Evolutionary conservation across 2,113 vertebrate species (phyloP).

Genomic region (Ictalurus furcatus): DNA sequence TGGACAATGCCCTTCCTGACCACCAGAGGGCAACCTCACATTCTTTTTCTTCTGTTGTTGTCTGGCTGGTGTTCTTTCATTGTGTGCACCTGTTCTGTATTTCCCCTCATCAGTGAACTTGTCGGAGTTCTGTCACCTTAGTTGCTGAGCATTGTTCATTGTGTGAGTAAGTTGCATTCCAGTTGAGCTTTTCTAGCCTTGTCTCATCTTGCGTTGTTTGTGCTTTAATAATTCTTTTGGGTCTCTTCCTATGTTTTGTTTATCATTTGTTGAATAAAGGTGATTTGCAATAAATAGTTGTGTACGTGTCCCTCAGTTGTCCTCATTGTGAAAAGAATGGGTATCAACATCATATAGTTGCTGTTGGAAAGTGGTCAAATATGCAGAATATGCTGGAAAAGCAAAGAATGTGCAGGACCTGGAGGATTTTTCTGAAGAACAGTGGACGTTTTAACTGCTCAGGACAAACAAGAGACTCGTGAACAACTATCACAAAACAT

Average conservation of each 20-base stretch:
- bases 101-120: background rate
- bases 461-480: no score
- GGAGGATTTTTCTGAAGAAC: no score
- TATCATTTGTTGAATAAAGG: background rate
- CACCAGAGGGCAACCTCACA: background rate
- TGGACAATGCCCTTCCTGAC: background rate
- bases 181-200: background rate
- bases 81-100: background rate
- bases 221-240: background rate
- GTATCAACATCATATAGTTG: no score
- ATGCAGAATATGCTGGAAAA: no score
- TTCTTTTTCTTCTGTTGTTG: background rate
- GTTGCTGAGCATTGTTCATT: background rate
- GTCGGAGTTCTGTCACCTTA: background rate
- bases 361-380: no score
- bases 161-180: background rate
- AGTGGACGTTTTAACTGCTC: no score
- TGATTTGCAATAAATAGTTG: background rate
- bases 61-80: background rate
- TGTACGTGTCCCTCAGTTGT: no score
- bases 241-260: background rate
- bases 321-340: no score
- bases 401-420: no score
- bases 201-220: background rate
- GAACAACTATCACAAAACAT: no score